These are phyloP conservation scores for Epizoanthus illoricatus DNA, from an alignment of 92 coral and sea anemone species.

Conservation along the genomic window DNA sequence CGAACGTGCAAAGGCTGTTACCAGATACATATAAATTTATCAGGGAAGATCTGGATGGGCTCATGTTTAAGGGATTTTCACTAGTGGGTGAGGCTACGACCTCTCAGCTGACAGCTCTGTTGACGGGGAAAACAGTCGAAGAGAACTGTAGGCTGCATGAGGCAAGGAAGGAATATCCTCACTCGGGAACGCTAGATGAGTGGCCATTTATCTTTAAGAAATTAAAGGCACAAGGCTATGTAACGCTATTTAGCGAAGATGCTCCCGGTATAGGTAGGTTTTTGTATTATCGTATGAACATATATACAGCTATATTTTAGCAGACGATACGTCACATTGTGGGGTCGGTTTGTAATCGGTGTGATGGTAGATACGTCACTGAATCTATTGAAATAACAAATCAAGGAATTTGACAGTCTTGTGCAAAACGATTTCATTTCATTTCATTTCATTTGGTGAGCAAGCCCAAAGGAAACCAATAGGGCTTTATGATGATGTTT, in stretches of 20 bases:
- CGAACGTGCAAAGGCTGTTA: constrained; percentile 64
- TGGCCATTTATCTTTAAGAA: constrained; percentile 91
- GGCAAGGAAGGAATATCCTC: constrained; percentile 66
- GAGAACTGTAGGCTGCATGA: constrained; percentile 74
- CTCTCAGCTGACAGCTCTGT: constrained; percentile 69
- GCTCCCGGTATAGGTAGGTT: constrained; percentile 64
- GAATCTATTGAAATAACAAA: too few relatives aligned
- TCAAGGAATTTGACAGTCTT: too few relatives aligned
- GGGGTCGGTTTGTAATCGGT: too few relatives aligned
- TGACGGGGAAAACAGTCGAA: constrained; percentile 71
- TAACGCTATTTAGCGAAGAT: constrained; percentile 89
- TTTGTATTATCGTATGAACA: background rate
- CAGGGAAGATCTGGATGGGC: constrained; percentile 60
- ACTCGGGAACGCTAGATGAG: constrained; percentile 61
- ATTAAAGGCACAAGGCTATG: constrained; percentile 74
- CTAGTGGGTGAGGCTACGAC: constrained; percentile 76
- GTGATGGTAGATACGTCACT: too few relatives aligned
- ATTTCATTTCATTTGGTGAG: too few relatives aligned
- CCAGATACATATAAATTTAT: constrained; percentile 61
- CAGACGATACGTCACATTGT: too few relatives aligned
- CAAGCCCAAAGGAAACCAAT: too few relatives aligned
- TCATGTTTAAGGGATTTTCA: constrained; percentile 78
- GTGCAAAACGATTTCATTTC: too few relatives aligned
- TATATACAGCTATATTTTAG: background rate
- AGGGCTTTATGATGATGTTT: too few relatives aligned